Evolutionary conservation across 2,888 invertebrate genomes (phyloP), one percentile per base, ranked within the genome.

Genomic region (Sepiola atlantica): DNA sequence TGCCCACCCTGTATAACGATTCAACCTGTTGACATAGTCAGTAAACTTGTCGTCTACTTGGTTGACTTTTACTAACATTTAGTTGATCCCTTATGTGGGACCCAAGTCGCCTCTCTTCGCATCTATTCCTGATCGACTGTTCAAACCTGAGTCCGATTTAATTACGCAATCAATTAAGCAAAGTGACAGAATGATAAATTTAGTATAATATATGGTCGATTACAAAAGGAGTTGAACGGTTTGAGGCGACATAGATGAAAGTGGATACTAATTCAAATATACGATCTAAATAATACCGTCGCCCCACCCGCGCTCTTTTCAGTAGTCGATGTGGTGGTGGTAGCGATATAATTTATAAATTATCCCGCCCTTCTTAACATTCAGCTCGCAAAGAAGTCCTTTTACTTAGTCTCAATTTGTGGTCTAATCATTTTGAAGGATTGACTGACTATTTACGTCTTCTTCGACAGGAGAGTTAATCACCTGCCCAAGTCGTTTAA

Each of bases 401-500:
- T 77, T 77, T n/a, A 18, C 77, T 32, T 32, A 77, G 77, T 77
- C 20, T 77, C 77, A 14, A 77, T 16, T 32, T 16, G n/a, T 32
- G 77, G 77, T n/a, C 32, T 77, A 32, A 77, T 3, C n/a, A 10
- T 14, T 10, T 16, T 12, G 16, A 77, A 77, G 16, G n/a, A n/a
- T 18, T 16, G 77, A n/a, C 77, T 77, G 77, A 61, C 77, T 77
- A 77, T 77, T n/a, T n/a, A n/a, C 77, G 77, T 18, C n/a, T 77
- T n/a, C n/a, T 77, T 32, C n/a, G 77, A 77, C 77, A n/a, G 77
- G n/a, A 77, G 77, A 77, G n/a, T 77, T 77, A 77, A 77, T 77
- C 77, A 77, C 77, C n/a, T 77, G 77, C 77, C n/a, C 3, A 28
- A 3, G 77, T 77, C 14, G 77, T n/a, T 32, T 77, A 77, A 77